Evolutionary conservation across 2,888 invertebrate species (phyloP), one percentile per base, ranked within the genome.

Genomic region (Andricus curvator): DNA sequence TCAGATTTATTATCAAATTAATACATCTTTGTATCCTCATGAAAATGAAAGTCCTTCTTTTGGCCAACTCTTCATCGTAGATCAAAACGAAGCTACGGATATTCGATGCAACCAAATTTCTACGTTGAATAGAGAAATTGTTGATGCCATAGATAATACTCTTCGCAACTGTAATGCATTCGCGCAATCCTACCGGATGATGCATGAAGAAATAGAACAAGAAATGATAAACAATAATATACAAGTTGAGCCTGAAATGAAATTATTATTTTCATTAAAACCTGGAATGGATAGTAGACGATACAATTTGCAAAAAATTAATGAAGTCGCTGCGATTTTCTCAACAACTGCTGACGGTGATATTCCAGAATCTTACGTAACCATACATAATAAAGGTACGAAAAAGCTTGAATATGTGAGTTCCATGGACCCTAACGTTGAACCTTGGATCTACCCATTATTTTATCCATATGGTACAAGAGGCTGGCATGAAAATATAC

Each of bases 281-380:
- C 80, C 84, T 68, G 83, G 83, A 62, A 77, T 81, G 25, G 83
- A 84, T 77, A 76, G 67, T 48, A 68, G 81, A 44, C 64, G 82
- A 33, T 84, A 83, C 64, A 84, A 86, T 78, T 85, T 84, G 68
- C 85, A 84, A 68, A 68, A 81, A 70, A 78, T 65, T 8, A 83
- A 85, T 64, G 83, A 85, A 78, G 86, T 84, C 25, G 83, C 83
- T 25, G 82, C 83, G 4, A 79, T 85, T 29, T 84, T 85, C 77
- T 83, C 81, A 51, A 85, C 83, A 1, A 86, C 84, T 37, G 84
- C 82, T 56, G 81, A 86, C 66, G 84, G 83, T 11, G 85, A 87
- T 70, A 84, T 87, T 80, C 84, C 86, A 41, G 84, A 85, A 80
- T 86, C 83, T 22, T 83, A 83, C 29, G 83, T 85, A 6, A 74